These are phyloP conservation scores for Cheilinus undulatus DNA, from an alignment of 2,113 vertebrate species.

Conservation along the genomic window DNA sequence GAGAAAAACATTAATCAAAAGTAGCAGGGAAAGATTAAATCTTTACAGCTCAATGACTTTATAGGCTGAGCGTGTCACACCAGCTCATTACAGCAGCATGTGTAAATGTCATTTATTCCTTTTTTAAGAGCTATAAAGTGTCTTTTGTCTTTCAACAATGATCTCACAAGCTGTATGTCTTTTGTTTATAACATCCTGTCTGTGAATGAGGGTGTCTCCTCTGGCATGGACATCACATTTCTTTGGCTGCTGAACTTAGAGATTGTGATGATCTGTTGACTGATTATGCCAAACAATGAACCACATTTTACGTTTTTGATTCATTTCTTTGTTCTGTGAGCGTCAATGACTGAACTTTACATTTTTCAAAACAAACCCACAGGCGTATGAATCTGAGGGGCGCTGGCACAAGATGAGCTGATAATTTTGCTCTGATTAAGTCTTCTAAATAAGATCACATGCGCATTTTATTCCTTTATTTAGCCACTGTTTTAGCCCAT, in stretches of 20 bases:
- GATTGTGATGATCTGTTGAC: not conserved
- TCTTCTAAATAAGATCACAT: too few species aligned
- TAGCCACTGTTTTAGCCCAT: too few species aligned
- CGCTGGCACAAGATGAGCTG: conserved; percentile 7
- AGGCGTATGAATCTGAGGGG: conserved; percentile 10
- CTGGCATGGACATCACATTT: conserved; percentile 5
- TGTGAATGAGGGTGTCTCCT: conserved; percentile 12
- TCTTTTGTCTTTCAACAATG: not conserved
- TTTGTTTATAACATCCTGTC: conserved; percentile 32
- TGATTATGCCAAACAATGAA: not conserved
- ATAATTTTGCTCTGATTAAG: conserved; percentile 6
- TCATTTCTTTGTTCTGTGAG: not conserved
- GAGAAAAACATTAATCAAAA: not conserved
- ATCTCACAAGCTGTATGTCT: conserved; percentile 7
- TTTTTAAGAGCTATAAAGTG: conserved; percentile 12
- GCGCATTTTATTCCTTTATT: too few species aligned
- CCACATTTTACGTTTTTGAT: not conserved
- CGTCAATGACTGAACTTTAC: not conserved
- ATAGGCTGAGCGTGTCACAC: not conserved
- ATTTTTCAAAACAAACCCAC: conserved; percentile 4
- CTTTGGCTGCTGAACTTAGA: not conserved
- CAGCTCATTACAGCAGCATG: not conserved
- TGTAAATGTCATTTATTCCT: not conserved
- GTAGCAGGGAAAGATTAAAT: too few species aligned
- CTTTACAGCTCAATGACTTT: not conserved